Conservation (phyloP, 2,888 invertebrate genomes). For the Dynastes tityus region DNA sequence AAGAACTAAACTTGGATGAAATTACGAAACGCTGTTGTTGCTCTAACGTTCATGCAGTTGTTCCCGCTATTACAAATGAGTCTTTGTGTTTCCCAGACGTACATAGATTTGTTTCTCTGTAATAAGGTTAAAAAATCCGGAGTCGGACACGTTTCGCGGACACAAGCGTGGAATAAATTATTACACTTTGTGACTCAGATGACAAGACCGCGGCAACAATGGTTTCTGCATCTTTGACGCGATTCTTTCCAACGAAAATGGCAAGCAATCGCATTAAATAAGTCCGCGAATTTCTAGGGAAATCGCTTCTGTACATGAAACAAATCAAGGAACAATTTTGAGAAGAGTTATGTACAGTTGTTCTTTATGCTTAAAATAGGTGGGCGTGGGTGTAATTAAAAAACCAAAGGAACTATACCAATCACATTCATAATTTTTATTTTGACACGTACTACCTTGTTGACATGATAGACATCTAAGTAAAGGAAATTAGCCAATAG, state of each 20-base stretch:
- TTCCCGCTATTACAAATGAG: conserved; percentile 43
- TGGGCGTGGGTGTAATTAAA: no score
- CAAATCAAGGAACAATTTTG: neutral
- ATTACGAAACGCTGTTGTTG: conserved; percentile 32
- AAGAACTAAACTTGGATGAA: conserved; percentile 14
- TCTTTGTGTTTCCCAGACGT: conserved; percentile 42
- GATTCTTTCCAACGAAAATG: conserved; percentile 19
- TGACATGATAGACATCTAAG: no score
- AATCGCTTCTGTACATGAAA: neutral
- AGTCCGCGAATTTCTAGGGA: neutral
- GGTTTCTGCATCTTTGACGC: conserved; percentile 20
- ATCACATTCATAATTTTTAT: no score
- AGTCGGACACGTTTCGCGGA: conserved; percentile 44
- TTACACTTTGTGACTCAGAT: conserved; percentile 43
- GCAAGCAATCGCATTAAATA: neutral
- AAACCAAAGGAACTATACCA: no score
- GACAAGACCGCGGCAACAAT: conserved; percentile 42
- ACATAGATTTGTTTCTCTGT: conserved; percentile 35
- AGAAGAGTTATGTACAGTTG: no score
- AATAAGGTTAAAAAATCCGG: conserved; percentile 38
- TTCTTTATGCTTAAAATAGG: no score
- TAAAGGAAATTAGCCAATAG: no score
- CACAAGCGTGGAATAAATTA: conserved; percentile 35
- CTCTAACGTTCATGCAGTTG: conserved; percentile 30
- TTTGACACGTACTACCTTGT: no score